Evolutionary conservation across 1,140 invertebrate genomes (phyloP), one percentile per base, ranked within the genome.

Genomic region (Pseudomyrmex cubaensis): DNA sequence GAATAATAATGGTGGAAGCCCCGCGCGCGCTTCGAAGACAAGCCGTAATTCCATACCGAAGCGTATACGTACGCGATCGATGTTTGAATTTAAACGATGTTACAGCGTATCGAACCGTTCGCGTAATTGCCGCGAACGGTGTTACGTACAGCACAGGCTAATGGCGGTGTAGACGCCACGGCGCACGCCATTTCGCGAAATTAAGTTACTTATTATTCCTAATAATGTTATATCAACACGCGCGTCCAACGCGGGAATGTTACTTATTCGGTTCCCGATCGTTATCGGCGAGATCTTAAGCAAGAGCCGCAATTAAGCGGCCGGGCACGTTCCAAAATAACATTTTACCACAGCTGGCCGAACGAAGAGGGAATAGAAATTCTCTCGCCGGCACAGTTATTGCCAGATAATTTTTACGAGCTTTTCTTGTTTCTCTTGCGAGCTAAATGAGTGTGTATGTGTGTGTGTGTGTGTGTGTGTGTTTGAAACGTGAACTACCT

Each of bases 161-260:
- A 83, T 74, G 59, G 8, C 44, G 44, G 50, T 77, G 56, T 59
- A 76, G 48, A 61, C 22, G 35, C 20, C 35, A 56, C 12, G 25
- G 52, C 20, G 54, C n/a, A 57, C 76, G 20, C 64, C 52, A 69
- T 69, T 69, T 9, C 35, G 76, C 44, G 44, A 70, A 78, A 78
- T 78, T 78, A 78, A 78, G 76, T 78, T 59, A 78, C 76, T 78
- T 69, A 70, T 78, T 70, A 78, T 78, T 78, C 76, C 52, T 78
- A 70, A 78, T 78, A 70, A 78, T 70, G 44, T 69, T 78, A 57
- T 70, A 70, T 70, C 75, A 70, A 70, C 52, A 70, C 50, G 59
- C 15, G 48, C 72, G 17, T 46, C 22, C 44, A 12, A 35, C 50
- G 1, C 44, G 54, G 15, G 20, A 73, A 83, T 64, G 80, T 74